A percentile compares a stretch with the other conserved stretches of the same genome.
phyloP scores from a whole-genome alignment of 2,888 invertebrate species.

The Erebia palarica region DNA sequence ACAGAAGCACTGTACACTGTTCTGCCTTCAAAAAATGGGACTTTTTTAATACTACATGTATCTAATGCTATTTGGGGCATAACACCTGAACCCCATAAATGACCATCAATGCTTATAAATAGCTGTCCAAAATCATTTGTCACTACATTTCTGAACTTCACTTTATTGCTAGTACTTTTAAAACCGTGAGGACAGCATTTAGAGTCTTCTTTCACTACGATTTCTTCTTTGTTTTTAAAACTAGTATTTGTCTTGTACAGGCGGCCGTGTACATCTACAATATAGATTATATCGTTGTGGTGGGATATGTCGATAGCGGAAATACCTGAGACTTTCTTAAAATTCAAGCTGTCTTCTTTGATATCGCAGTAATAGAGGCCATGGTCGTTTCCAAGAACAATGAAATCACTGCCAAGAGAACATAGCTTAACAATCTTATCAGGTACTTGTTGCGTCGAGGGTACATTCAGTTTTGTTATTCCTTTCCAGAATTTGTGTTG shows the following conservation, averaged over 20 bases:
- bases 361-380: conserved; percentile 70
- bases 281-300: conserved; percentile 82
- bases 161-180: conserved; percentile 83
- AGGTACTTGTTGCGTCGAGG: conserved; percentile 66
- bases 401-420: conserved; percentile 63
- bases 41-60: conserved; percentile 82
- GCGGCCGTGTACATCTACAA: conserved; percentile 84
- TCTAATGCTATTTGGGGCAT: conserved; percentile 86
- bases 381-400: conserved; percentile 75
- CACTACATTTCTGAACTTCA: conserved; percentile 84
- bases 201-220: conserved; percentile 84
- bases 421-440: conserved; percentile 76
- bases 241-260: conserved; percentile 81
- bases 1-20: conserved; percentile 87
- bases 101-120: conserved; percentile 85
- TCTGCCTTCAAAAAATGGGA: conserved; percentile 86
- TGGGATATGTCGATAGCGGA: conserved; percentile 85
- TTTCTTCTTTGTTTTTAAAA: conserved; percentile 82
- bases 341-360: conserved; percentile 65
- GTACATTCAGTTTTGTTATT: conserved; percentile 62
- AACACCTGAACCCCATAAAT: conserved; percentile 86
- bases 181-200: conserved; percentile 86
- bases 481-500: conserved; percentile 78
- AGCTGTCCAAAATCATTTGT: conserved; percentile 84
- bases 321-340: conserved; percentile 76